A percentile compares a stretch with the other conserved stretches of the same genome.
phyloP scores from a whole-genome alignment of 2,113 vertebrate genomes.

The Microcebus murinus region DNA sequence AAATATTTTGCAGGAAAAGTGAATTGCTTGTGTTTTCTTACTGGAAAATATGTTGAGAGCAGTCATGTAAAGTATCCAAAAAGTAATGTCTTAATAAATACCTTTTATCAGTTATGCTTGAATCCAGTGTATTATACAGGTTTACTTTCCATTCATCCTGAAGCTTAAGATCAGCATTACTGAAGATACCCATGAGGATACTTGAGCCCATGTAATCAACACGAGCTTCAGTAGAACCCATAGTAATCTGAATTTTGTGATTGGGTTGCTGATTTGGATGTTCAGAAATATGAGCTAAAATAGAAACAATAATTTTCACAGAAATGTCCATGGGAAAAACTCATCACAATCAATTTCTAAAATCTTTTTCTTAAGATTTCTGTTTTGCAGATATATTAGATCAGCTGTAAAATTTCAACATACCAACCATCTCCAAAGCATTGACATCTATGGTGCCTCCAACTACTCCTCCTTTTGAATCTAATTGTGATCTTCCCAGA shows the following conservation, averaged over 20 bases:
- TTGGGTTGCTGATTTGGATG: slow-evolving; percentile 98
- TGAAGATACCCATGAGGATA: slow-evolving; percentile 99
- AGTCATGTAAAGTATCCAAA: background rate
- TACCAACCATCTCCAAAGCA: slow-evolving; percentile 99
- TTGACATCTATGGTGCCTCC: slow-evolving; percentile 99
- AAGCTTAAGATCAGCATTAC: slow-evolving; percentile 97
- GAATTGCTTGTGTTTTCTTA: background rate
- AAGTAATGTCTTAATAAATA: slow-evolving; percentile 69
- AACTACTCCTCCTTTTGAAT: slow-evolving; percentile 98
- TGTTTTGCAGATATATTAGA: background rate
- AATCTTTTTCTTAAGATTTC: background rate
- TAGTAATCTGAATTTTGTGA: slow-evolving; percentile 98
- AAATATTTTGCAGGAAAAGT: background rate
- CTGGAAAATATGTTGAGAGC: background rate
- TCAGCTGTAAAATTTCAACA: slow-evolving; percentile 81
- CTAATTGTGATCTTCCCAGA: slow-evolving; percentile 96
- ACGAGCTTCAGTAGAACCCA: slow-evolving; percentile 99
- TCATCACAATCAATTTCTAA: slow-evolving; percentile 12
- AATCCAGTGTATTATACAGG: slow-evolving; percentile 91
- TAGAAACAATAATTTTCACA: slow-evolving; percentile 54
- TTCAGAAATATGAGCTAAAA: slow-evolving; percentile 97
- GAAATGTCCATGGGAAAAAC: background rate
- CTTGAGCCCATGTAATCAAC: slow-evolving; percentile 99
- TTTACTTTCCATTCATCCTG: slow-evolving; percentile 99
- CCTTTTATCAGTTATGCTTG: slow-evolving; percentile 97